Conservation (phyloP, 2,888 invertebrate genomes). For the Drosophila birchii region DNA sequence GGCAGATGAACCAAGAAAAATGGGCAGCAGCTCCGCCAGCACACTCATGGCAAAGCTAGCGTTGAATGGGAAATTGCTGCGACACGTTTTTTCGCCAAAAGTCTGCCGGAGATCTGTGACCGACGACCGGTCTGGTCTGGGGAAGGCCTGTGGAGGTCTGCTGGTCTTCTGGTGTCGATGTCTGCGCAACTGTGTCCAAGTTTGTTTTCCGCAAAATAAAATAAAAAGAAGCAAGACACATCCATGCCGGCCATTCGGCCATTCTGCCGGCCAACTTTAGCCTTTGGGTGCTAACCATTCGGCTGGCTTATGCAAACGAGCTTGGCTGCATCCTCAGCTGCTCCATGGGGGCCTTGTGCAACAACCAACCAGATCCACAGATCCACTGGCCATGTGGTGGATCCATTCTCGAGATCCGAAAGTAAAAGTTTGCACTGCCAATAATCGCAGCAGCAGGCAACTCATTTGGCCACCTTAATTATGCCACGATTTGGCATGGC, state of each 20-base stretch:
- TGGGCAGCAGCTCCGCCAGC: slow-evolving; percentile 48
- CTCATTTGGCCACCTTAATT: slow-evolving; percentile 31
- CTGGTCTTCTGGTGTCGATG: slow-evolving; percentile 38
- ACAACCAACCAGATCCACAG: no score
- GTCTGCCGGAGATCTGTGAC: slow-evolving; percentile 26
- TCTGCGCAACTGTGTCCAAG: slow-evolving; percentile 29
- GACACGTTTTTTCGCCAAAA: slow-evolving; percentile 74
- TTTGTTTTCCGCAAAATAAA: slow-evolving; percentile 51
- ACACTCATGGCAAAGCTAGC: slow-evolving; percentile 64
- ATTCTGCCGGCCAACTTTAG: slow-evolving; percentile 74
- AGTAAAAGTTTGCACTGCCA: slow-evolving; percentile 62
- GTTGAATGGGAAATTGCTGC: slow-evolving; percentile 75
- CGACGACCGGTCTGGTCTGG: slow-evolving; percentile 35
- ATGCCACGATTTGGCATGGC: slow-evolving; percentile 39
- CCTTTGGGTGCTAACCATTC: slow-evolving; percentile 71
- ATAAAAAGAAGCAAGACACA: slow-evolving; percentile 21
- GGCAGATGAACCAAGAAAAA: slow-evolving; percentile 47
- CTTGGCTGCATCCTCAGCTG: slow-evolving; percentile 38
- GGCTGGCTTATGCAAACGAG: slow-evolving; percentile 64
- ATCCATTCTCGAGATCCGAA: slow-evolving; percentile 62
- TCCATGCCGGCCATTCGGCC: slow-evolving; percentile 54
- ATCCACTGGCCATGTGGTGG: slow-evolving; percentile 40
- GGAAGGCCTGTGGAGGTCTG: slow-evolving; percentile 11
- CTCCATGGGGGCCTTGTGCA: slow-evolving; percentile 59
- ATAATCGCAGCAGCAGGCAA: slow-evolving; percentile 18